Evolutionary conservation across 2,797 vertebrate genomes (phyloP), one percentile per base, ranked within the genome.

Genomic region (Scolopax rusticola): DNA sequence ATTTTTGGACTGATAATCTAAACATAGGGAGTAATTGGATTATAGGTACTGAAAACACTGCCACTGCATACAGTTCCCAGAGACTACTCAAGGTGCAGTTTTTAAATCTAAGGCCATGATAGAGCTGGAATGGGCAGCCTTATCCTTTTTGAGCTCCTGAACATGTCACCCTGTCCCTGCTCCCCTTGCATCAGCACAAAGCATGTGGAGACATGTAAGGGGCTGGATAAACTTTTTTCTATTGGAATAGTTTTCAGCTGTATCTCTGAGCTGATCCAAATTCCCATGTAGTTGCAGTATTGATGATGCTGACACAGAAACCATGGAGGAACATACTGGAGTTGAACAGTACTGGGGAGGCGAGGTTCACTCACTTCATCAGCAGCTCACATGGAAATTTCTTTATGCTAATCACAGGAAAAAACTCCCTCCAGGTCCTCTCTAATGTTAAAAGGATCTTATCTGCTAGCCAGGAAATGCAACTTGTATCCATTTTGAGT

Each of bases 131-230:
- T 7, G 50, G 24, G 14, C 54, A 91, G 38, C 27, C 7, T 14
- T 20, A 33, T 13, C 10, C 15, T 61, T 51, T 73, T 5, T 57
- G 38, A 77, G 59, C 48, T 81, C 40, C 76, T 33, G 14, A 77
- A 27, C 15, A 25, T 3, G 3, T 1, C 0, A 57, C 9, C 38
- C 40, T 63, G 14, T 47, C 48, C 38, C 33, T 41, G 23, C 15
- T 77, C n/a, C 40, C 47, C 9, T 17, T 57, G 32, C 27, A 57
- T 30, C 54, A 79, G 11, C 38, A 81, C 30, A 73, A 68, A 32
- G 12, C 16, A 38, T 9, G 5, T 61, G 54, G 11, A 70, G 30
- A 48, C 30, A 30, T 18, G 3, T 24, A 65, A 84, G 48, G 27
- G 78, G 33, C 17, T n/a, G 15, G 9, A 21, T n/a, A 71, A 82